Evolutionary conservation across 1,140 invertebrate genomes (phyloP).

Genomic region (Drosophila suzukii): DNA sequence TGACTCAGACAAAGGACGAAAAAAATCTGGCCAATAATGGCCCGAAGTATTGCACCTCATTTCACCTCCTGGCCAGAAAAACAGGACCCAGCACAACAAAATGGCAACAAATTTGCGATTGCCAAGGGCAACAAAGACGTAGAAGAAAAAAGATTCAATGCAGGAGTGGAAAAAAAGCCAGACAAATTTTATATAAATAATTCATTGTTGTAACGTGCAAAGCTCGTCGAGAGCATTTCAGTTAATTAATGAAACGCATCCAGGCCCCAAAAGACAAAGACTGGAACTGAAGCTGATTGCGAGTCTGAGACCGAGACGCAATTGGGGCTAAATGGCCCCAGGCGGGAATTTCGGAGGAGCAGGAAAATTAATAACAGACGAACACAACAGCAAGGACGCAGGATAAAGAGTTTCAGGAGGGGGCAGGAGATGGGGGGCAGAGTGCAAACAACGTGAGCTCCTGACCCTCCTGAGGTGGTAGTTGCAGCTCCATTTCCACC

Average conservation of each 20-base stretch:
- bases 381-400: conserved; percentile 44
- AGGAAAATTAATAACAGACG: conserved; percentile 75
- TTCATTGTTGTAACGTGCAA: conserved; percentile 84
- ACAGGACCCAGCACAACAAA: conserved; percentile 32
- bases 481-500: conserved; percentile 74
- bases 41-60: conserved; percentile 50
- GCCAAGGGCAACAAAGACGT: conserved; percentile 36
- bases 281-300: conserved; percentile 30
- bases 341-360: conserved; percentile 40
- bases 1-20: conserved; percentile 1
- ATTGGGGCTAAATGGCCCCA: conserved; percentile 66
- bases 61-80: conserved; percentile 56
- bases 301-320: conserved; percentile 61
- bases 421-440: conserved; percentile 18
- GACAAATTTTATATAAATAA: conserved; percentile 84
- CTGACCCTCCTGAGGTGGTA: conserved; percentile 39
- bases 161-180: conserved; percentile 62
- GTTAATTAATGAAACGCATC: conserved; percentile 84
- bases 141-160: conserved; percentile 27
- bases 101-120: conserved; percentile 58
- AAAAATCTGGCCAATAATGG: conserved; percentile 57
- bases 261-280: conserved; percentile 41
- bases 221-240: conserved; percentile 79
- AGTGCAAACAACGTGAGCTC: conserved; percentile 65
- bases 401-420: conserved; percentile 36